phyloP scores from a whole-genome alignment of 2,888 invertebrate genomes.

The Lordiphosa andalusiaca region DNA sequence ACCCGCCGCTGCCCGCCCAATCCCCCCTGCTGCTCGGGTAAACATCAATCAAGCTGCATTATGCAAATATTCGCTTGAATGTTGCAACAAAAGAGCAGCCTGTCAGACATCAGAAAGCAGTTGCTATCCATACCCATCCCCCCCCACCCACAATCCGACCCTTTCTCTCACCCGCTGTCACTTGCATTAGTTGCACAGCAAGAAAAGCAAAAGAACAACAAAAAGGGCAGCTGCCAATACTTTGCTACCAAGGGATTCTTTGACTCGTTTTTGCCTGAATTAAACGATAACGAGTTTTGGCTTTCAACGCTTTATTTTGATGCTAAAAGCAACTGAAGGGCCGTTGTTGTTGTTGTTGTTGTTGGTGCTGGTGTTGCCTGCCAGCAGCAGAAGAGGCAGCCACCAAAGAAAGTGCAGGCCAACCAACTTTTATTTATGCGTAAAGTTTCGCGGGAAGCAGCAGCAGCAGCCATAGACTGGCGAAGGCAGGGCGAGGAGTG shows the following conservation, averaged over 20 bases:
- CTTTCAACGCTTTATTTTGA: slow-evolving; percentile 54
- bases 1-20: not conserved
- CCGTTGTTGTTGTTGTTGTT: slow-evolving; percentile 13
- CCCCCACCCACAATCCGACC: no score
- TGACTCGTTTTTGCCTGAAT: slow-evolving; percentile 43
- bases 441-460: slow-evolving; percentile 47
- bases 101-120: slow-evolving; percentile 47
- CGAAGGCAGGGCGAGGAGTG: slow-evolving; percentile 1
- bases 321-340: slow-evolving; percentile 37
- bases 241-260: slow-evolving; percentile 18
- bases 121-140: slow-evolving; percentile 31
- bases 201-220: slow-evolving; percentile 7
- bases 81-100: slow-evolving; percentile 65
- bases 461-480: not conserved
- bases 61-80: slow-evolving; percentile 67
- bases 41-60: slow-evolving; percentile 69
- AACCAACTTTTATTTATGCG: slow-evolving; percentile 66
- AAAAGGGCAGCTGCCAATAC: slow-evolving; percentile 58
- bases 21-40: slow-evolving; percentile 39
- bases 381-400: slow-evolving; percentile 21
- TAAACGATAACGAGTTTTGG: slow-evolving; percentile 76
- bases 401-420: slow-evolving; percentile 14
- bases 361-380: slow-evolving; percentile 22
- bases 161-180: slow-evolving; percentile 27
- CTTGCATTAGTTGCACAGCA: slow-evolving; percentile 42